These are phyloP conservation scores for Cosmopolites sordidus DNA, from an alignment of 2,888 invertebrate genomes.

Conservation along the genomic window DNA sequence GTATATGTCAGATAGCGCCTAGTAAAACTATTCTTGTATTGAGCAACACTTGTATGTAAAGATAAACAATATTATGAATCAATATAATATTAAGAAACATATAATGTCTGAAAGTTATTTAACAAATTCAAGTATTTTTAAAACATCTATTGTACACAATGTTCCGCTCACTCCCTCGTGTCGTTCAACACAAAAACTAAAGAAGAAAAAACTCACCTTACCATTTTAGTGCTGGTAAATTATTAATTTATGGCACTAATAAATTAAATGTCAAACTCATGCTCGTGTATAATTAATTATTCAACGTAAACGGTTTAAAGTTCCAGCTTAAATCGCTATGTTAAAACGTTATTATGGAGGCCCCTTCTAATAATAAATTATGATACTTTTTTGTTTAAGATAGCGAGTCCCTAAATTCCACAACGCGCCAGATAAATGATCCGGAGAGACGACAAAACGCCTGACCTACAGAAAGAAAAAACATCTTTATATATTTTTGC, in stretches of 20 bases:
- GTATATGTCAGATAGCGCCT: no score
- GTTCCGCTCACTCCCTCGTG: no score
- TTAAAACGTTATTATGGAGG: conserved; percentile 31
- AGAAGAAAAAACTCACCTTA: not conserved
- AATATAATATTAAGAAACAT: no score
- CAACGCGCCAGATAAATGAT: conserved; percentile 25
- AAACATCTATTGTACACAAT: no score
- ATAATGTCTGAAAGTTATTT: no score
- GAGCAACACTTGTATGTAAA: no score
- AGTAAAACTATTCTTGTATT: no score
- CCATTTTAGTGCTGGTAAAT: conserved; percentile 29
- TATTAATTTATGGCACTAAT: conserved; percentile 36
- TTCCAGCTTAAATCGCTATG: conserved; percentile 28
- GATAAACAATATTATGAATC: no score
- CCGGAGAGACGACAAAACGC: conserved; percentile 25
- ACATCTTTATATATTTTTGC: conserved; percentile 16
- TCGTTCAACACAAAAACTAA: not conserved
- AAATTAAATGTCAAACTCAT: conserved; percentile 33
- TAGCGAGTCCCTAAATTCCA: conserved; percentile 25
- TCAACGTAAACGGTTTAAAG: conserved; percentile 28
- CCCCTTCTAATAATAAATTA: conserved; percentile 28
- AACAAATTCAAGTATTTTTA: no score
- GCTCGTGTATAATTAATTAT: conserved; percentile 29
- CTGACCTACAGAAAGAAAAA: conserved; percentile 10
- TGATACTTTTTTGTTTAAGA: conserved; percentile 26